These are phyloP conservation scores for Sylvilagus bachmani DNA, from an alignment of 2,113 vertebrate species.

Conservation along the genomic window DNA sequence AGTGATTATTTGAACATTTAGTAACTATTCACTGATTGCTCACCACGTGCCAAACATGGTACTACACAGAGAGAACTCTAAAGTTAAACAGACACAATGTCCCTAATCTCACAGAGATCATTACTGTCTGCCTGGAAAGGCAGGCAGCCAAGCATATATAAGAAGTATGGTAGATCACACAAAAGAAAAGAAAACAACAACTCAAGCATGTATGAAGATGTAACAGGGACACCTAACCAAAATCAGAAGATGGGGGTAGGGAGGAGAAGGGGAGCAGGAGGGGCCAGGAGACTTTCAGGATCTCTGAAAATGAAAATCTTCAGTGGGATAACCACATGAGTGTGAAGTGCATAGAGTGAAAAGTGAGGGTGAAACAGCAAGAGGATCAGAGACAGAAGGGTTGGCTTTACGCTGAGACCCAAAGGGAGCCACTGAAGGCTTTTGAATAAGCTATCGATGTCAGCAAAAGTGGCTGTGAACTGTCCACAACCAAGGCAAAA, in stretches of 20 bases:
- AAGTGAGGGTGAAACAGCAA: background rate
- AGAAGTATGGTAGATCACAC: background rate
- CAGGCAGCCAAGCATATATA: background rate
- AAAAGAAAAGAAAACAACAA: background rate
- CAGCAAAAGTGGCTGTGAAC: background rate
- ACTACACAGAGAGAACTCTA: background rate
- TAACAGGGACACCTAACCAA: background rate
- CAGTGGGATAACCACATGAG: background rate
- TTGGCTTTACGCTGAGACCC: background rate
- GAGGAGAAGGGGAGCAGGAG: background rate
- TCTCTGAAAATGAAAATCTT: background rate
- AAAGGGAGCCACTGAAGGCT: background rate
- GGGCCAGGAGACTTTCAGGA: background rate
- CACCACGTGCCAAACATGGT: background rate
- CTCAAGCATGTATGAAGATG: background rate
- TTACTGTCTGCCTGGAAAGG: background rate
- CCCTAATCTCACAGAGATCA: background rate
- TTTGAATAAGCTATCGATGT: background rate
- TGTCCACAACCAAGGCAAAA: background rate
- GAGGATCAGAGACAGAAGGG: background rate
- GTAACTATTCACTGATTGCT: background rate
- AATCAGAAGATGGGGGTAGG: rapidly evolving
- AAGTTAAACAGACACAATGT: background rate
- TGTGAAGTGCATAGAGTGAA: background rate
- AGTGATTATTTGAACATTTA: background rate